Percentiles rank a stretch among this genome's conserved stretches.
These are phyloP conservation scores for Cavia aperea DNA, from an alignment of 2,113 vertebrate genomes.

Conservation along the genomic window DNA sequence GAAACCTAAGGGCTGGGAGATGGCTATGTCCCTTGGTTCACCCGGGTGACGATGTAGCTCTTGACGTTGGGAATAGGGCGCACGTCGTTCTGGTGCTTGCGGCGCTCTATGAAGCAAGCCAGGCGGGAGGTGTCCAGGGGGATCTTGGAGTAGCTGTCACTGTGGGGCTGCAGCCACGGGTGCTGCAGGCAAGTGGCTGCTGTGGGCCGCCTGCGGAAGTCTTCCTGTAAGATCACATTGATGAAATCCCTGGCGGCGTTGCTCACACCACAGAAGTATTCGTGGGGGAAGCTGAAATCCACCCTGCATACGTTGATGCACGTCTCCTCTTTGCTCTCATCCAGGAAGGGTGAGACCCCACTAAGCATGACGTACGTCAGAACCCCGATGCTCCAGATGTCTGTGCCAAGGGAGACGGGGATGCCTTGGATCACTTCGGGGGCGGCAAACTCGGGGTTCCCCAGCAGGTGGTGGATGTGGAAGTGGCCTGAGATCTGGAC, in stretches of 20 bases:
- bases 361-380: conserved; percentile 94
- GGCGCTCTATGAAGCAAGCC: conserved; percentile 91
- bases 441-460: conserved; percentile 95
- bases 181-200: conserved; percentile 92
- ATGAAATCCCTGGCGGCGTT: conserved; percentile 93
- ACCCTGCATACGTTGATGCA: conserved; percentile 95
- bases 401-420: conserved; percentile 89
- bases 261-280: conserved; percentile 90
- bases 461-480: conserved; percentile 91
- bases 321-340: conserved; percentile 96
- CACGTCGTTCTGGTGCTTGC: conserved; percentile 90
- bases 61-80: conserved; percentile 89
- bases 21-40: conserved; percentile 72
- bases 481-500: conserved; percentile 92
- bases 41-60: conserved; percentile 83
- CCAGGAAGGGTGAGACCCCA: conserved; percentile 95
- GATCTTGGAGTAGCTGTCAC: conserved; percentile 81
- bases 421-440: conserved; percentile 95
- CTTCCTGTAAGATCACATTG: conserved; percentile 86
- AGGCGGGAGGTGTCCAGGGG: conserved; percentile 92
- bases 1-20: neutral
- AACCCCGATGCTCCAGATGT: conserved; percentile 95
- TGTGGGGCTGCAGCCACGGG: conserved; percentile 90
- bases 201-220: conserved; percentile 87
- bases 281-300: conserved; percentile 95